Conservation (phyloP, 2,888 invertebrate species). For the Sturmia bella region DNA sequence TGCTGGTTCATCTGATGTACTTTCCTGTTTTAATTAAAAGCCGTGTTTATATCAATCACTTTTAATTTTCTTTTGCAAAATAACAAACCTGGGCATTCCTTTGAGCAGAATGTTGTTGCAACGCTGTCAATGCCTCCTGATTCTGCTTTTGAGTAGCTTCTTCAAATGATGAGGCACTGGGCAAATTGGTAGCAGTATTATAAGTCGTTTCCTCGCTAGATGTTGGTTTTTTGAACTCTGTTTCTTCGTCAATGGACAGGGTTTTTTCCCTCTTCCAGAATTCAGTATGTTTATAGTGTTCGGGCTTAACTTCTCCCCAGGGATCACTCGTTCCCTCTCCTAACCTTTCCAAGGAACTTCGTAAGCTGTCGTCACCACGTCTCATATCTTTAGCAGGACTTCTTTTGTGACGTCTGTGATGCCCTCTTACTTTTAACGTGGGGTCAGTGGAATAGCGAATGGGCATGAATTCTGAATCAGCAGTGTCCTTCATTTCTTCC, state of each 20-base stretch:
- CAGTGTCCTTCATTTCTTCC: slow-evolving; percentile 82
- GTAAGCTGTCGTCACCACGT: slow-evolving; percentile 68
- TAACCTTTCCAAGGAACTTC: slow-evolving; percentile 77
- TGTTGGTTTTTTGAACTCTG: slow-evolving; percentile 73
- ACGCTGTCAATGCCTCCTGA: slow-evolving; percentile 75
- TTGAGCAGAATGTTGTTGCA: slow-evolving; percentile 75
- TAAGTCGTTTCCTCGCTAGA: slow-evolving; percentile 71
- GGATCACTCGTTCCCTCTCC: slow-evolving; percentile 79
- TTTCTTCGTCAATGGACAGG: slow-evolving; percentile 79
- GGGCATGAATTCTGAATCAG: slow-evolving; percentile 77
- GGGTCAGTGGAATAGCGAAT: slow-evolving; percentile 80
- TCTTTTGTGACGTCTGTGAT: slow-evolving; percentile 78
- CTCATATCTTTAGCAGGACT: slow-evolving; percentile 79
- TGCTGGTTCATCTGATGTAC: slow-evolving; percentile 62
- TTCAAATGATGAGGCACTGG: slow-evolving; percentile 80
- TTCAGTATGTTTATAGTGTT: slow-evolving; percentile 79
- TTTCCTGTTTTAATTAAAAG: slow-evolving; percentile 60
- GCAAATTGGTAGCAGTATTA: slow-evolving; percentile 73
- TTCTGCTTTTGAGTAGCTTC: slow-evolving; percentile 80
- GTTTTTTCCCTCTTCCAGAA: slow-evolving; percentile 81
- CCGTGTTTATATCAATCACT: not conserved
- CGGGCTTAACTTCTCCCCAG: slow-evolving; percentile 80
- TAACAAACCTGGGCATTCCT: slow-evolving; percentile 66
- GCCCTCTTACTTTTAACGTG: slow-evolving; percentile 76
- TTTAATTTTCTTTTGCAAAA: not conserved